Evolutionary conservation across 1,140 invertebrate genomes (phyloP).

Genomic region (Brevipalpus yothersi): DNA sequence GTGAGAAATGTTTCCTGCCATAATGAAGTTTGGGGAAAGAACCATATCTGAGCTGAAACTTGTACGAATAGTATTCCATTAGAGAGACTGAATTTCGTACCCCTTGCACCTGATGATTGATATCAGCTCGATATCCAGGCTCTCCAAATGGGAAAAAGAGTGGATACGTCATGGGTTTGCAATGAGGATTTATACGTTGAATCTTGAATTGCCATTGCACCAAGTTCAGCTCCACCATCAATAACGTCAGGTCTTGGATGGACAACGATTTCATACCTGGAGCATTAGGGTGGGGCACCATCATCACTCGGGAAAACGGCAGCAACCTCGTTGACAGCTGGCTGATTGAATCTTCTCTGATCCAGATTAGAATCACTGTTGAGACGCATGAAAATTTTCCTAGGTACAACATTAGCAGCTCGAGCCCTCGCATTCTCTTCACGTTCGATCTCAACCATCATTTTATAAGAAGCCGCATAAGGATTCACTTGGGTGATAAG

Average conservation of each 20-base stretch:
- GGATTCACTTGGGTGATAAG: too few species aligned
- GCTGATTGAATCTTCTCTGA: background rate
- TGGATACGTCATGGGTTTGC: conserved; percentile 14
- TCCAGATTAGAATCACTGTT: background rate
- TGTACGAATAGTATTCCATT: background rate
- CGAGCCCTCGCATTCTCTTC: too few species aligned
- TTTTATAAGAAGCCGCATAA: too few species aligned
- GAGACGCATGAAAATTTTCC: too few species aligned
- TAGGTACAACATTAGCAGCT: too few species aligned
- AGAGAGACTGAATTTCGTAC: background rate
- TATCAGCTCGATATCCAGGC: background rate
- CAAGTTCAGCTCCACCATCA: too few species aligned
- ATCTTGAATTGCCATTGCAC: too few species aligned
- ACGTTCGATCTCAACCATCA: too few species aligned
- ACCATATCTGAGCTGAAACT: background rate
- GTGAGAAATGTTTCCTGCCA: conserved; percentile 11
- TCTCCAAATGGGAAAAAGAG: conserved; percentile 10
- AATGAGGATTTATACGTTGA: conserved; percentile 2
- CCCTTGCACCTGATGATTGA: too few species aligned
- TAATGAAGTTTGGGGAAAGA: conserved; percentile 12
- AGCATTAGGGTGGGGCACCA: too few species aligned
- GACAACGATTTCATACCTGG: background rate
- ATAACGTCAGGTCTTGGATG: too few species aligned
- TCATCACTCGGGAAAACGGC: background rate
- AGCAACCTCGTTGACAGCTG: background rate